Evolutionary conservation across 2,888 invertebrate species (phyloP).

Genomic region (Lissocephala sabroskyi): DNA sequence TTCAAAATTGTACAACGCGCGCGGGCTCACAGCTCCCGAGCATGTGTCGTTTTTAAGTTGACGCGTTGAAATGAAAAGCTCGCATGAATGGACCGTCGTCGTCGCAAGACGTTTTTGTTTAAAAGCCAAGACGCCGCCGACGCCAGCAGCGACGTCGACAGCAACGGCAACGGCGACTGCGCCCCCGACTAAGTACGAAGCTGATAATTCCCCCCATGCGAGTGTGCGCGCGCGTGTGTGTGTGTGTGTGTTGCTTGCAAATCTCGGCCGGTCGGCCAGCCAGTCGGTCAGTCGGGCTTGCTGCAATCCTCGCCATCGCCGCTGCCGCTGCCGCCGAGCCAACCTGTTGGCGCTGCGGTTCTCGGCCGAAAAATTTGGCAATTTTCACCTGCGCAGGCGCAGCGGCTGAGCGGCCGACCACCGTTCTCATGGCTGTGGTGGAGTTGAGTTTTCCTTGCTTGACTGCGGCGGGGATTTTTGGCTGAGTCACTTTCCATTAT

Average conservation of each 20-base stretch:
- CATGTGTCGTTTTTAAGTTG: constrained; percentile 65
- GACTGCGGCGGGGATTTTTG: constrained; percentile 18
- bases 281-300: constrained; percentile 8
- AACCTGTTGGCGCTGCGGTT: neutral
- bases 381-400: constrained; percentile 23
- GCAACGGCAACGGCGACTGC: constrained; percentile 1
- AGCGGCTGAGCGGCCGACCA: constrained; percentile 34
- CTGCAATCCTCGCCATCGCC: constrained; percentile 42
- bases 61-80: constrained; percentile 73
- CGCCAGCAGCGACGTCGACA: constrained; percentile 41
- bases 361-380: constrained; percentile 34
- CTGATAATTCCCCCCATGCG: neutral
- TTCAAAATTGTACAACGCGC: constrained; percentile 15
- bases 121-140: constrained; percentile 60
- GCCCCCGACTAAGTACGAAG: constrained; percentile 5
- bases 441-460: neutral
- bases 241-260: constrained; percentile 1
- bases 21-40: constrained; percentile 61
- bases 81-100: constrained; percentile 70
- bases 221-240: constrained; percentile 9
- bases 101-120: constrained; percentile 71
- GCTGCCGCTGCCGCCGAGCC: constrained; percentile 5
- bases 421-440: constrained; percentile 4
- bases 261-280: neutral
- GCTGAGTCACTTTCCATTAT: constrained; percentile 41